phyloP scores from a whole-genome alignment of 2,113 vertebrate species.

The Nothoprocta perdicaria region DNA sequence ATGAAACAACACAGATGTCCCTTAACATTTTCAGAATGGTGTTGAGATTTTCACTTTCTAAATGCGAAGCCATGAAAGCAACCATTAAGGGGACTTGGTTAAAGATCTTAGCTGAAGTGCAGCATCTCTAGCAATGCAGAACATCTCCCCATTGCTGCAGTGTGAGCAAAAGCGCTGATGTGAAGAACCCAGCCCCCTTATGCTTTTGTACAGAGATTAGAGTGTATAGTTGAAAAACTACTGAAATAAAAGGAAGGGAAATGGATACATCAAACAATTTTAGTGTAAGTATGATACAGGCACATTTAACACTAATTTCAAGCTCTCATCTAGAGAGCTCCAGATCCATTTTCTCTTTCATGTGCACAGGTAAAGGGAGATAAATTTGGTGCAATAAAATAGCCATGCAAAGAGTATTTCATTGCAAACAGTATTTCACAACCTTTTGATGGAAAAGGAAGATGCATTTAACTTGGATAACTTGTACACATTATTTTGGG shows the following conservation, averaged over 20 bases:
- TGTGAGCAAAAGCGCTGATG: slow-evolving; percentile 11
- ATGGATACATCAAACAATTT: neutral
- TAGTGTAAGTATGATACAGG: neutral
- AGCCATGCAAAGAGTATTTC: neutral
- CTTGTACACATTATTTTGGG: no score
- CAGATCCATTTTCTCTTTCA: neutral
- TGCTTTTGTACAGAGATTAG: neutral
- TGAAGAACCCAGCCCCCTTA: neutral
- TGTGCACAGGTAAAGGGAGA: neutral
- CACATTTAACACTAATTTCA: neutral
- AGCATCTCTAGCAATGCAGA: neutral
- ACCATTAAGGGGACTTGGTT: neutral
- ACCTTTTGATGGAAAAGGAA: neutral
- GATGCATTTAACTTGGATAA: no score
- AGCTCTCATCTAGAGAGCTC: neutral
- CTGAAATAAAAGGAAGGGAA: neutral
- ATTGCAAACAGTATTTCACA: neutral
- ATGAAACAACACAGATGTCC: neutral
- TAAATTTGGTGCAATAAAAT: neutral
- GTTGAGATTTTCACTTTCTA: neutral
- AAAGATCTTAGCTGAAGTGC: neutral
- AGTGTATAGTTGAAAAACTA: neutral
- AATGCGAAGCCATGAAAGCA: neutral
- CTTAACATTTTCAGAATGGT: neutral
- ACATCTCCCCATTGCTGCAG: neutral